Evolutionary conservation across 2,888 invertebrate species (phyloP).

Genomic region (Hipparchia semele): DNA sequence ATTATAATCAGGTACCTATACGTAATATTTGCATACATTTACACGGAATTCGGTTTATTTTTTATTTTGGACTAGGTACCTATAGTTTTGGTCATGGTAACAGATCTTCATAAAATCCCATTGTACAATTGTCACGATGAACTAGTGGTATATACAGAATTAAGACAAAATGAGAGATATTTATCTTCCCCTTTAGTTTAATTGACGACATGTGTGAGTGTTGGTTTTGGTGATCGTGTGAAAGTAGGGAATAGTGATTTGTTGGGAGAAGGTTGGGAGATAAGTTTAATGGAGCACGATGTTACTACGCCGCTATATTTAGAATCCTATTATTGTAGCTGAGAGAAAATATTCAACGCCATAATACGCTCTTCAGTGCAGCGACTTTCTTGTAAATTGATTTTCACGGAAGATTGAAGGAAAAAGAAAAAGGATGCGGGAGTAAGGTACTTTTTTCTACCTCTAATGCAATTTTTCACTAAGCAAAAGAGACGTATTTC

Average conservation of each 20-base stretch:
- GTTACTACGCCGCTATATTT: constrained; percentile 48
- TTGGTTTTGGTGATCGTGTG: constrained; percentile 59
- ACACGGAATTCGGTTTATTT: too few species aligned
- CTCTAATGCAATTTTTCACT: too few species aligned
- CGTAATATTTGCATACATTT: too few species aligned
- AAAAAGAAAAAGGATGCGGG: neutral
- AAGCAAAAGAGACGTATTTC: too few species aligned
- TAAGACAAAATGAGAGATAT: constrained; percentile 38
- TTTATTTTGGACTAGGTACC: too few species aligned
- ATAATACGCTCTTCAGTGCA: neutral
- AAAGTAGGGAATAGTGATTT: constrained; percentile 58
- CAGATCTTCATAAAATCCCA: too few species aligned
- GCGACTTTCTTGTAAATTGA: neutral
- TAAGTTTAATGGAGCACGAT: constrained; percentile 53
- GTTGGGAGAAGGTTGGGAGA: constrained; percentile 56
- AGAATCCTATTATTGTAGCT: constrained; percentile 11
- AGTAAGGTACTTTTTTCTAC: too few species aligned
- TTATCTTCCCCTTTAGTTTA: constrained; percentile 54
- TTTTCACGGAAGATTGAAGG: neutral
- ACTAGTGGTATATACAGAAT: constrained; percentile 34
- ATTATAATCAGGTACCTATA: too few species aligned
- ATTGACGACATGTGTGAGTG: constrained; percentile 68
- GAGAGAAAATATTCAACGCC: neutral
- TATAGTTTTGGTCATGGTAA: too few species aligned
- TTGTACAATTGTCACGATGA: constrained; percentile 6